Percentiles rank a stretch among this genome's conserved stretches.
phyloP scores from a whole-genome alignment of 2,888 invertebrate species.

The Oligia latruncula region DNA sequence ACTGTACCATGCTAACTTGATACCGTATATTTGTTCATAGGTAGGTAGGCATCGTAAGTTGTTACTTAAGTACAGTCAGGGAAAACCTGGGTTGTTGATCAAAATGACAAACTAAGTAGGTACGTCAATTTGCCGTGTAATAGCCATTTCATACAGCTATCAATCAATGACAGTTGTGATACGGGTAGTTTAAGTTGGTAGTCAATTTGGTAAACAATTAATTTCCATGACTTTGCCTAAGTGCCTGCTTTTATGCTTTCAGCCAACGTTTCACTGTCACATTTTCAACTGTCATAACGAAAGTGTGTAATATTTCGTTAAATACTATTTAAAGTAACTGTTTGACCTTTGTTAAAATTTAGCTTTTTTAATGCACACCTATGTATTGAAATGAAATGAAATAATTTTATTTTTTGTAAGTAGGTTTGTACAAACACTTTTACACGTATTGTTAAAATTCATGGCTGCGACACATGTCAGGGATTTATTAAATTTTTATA shows the following conservation, averaged over 20 bases:
- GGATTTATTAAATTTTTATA: background rate
- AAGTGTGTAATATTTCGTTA: background rate
- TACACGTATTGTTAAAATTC: slow-evolving; percentile 2
- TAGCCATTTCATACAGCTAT: background rate
- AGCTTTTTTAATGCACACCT: background rate
- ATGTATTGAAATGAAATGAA: no score
- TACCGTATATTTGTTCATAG: background rate
- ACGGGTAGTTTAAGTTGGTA: background rate
- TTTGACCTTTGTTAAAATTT: slow-evolving; percentile 4
- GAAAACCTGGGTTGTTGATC: background rate
- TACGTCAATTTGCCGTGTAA: no score
- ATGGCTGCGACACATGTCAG: background rate
- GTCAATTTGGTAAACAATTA: background rate
- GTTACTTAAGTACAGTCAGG: background rate
- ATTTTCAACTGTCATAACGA: background rate
- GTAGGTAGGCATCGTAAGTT: background rate
- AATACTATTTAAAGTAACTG: no score
- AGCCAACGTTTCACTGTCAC: background rate
- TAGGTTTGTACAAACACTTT: no score
- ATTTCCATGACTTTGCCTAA: background rate
- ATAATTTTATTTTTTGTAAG: no score
- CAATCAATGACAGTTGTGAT: background rate
- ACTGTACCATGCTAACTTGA: background rate
- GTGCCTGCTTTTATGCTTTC: background rate
- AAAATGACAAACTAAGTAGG: background rate